phyloP scores from a whole-genome alignment of 2,888 invertebrate species.

The Teleiodes luculella region DNA sequence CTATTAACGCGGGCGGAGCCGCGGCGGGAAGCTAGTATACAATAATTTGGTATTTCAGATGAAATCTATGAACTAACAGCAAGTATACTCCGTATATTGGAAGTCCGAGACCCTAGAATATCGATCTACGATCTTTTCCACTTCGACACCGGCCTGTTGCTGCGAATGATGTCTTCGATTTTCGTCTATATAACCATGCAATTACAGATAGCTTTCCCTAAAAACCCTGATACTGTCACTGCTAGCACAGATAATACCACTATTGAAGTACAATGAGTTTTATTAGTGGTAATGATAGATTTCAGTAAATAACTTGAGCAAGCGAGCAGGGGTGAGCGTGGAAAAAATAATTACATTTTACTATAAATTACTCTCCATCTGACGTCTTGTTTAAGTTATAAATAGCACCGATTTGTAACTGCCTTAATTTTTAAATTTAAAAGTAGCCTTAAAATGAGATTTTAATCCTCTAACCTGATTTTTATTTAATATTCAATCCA shows the following conservation, averaged over 20 bases:
- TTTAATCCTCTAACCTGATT: too few relatives aligned
- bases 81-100: constrained; percentile 35
- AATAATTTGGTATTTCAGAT: constrained; percentile 38
- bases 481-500: too few relatives aligned
- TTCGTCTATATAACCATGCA: constrained; percentile 56
- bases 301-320: too few relatives aligned
- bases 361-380: too few relatives aligned
- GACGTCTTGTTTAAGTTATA: too few relatives aligned
- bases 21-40: too few relatives aligned
- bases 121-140: constrained; percentile 40
- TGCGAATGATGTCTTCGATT: constrained; percentile 44
- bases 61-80: constrained; percentile 40
- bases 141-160: constrained; percentile 36
- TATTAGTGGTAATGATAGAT: background rate
- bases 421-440: too few relatives aligned
- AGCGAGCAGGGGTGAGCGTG: too few relatives aligned
- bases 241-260: background rate
- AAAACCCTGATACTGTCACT: constrained; percentile 19
- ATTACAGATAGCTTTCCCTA: constrained; percentile 45
- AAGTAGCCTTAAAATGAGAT: too few relatives aligned
- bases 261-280: background rate
- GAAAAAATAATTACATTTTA: too few relatives aligned
- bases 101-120: constrained; percentile 33
- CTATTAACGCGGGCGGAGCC: too few relatives aligned
- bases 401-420: too few relatives aligned